Conservation (phyloP, 1,140 invertebrate species). For the Spodoptera frugiperda region DNA sequence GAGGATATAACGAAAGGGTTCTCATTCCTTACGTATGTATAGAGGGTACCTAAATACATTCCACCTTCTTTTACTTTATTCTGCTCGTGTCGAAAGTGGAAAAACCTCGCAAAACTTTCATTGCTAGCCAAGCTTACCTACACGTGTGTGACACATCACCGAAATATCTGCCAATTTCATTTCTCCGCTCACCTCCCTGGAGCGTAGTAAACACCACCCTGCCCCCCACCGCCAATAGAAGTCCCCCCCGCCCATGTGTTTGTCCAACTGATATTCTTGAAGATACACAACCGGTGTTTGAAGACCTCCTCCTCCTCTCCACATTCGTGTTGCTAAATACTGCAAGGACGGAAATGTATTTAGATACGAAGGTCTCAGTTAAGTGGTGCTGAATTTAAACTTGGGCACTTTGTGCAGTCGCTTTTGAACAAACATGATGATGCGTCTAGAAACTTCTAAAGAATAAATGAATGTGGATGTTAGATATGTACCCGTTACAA, state of each 20-base stretch:
- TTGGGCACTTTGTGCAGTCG: slow-evolving; percentile 57
- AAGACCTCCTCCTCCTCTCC: slow-evolving; percentile 50
- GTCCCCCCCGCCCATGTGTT: slow-evolving; percentile 61
- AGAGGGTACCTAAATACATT: slow-evolving; percentile 51
- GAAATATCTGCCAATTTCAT: slow-evolving; percentile 83
- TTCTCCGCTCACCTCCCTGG: slow-evolving; percentile 75
- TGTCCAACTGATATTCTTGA: slow-evolving; percentile 75
- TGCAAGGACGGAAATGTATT: slow-evolving; percentile 34
- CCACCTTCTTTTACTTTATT: slow-evolving; percentile 65
- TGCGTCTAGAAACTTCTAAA: slow-evolving; percentile 74
- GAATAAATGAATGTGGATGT: slow-evolving; percentile 54
- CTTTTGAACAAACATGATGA: slow-evolving; percentile 68
- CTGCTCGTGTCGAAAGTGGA: slow-evolving; percentile 64
- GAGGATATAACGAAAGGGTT: slow-evolving; percentile 53
- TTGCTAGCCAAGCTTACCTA: slow-evolving; percentile 67
- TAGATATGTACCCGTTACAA: slow-evolving; percentile 47
- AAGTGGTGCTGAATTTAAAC: slow-evolving; percentile 61
- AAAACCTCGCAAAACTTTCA: slow-evolving; percentile 74
- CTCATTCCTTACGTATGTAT: slow-evolving; percentile 53
- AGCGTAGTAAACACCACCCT: slow-evolving; percentile 77
- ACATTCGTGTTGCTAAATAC: not conserved
- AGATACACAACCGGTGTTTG: slow-evolving; percentile 66
- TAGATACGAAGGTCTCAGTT: slow-evolving; percentile 56
- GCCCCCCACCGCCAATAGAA: slow-evolving; percentile 53
- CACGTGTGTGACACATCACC: slow-evolving; percentile 70